Percentiles rank a stretch among this genome's conserved stretches.
Conservation (phyloP, 2,113 vertebrate species). For the Pomatostomus ruficeps region DNA sequence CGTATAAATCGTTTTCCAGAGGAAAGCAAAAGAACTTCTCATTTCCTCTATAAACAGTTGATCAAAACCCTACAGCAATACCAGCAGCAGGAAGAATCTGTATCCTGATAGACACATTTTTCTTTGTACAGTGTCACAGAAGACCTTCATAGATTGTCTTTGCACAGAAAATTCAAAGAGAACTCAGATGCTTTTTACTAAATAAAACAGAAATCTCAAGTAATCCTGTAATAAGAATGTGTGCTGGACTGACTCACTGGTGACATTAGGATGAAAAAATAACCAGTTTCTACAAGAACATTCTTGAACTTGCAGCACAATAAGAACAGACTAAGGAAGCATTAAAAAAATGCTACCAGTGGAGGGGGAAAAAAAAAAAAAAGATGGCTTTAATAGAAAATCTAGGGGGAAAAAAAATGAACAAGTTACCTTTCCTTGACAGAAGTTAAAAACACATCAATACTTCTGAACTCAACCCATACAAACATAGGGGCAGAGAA, state of each 20-base stretch:
- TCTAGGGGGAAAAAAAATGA: not conserved
- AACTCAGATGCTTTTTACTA: not conserved
- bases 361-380: no score
- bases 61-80: not conserved
- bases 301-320: not conserved
- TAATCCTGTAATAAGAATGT: not conserved
- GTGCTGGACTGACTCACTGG: not conserved
- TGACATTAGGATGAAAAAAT: not conserved
- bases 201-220: not conserved
- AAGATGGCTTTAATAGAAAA: not conserved
- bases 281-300: not conserved
- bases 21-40: not conserved
- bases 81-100: not conserved
- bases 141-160: not conserved
- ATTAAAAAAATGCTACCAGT: not conserved
- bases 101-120: not conserved
- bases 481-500: not conserved
- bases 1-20: not conserved
- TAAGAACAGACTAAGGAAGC: not conserved
- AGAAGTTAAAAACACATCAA: not conserved
- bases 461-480: not conserved
- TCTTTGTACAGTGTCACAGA: not conserved
- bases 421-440: not conserved
- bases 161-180: not conserved
- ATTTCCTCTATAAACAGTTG: not conserved